phyloP scores from a whole-genome alignment of 1,140 invertebrate genomes.

The Camponotus floridanus region DNA sequence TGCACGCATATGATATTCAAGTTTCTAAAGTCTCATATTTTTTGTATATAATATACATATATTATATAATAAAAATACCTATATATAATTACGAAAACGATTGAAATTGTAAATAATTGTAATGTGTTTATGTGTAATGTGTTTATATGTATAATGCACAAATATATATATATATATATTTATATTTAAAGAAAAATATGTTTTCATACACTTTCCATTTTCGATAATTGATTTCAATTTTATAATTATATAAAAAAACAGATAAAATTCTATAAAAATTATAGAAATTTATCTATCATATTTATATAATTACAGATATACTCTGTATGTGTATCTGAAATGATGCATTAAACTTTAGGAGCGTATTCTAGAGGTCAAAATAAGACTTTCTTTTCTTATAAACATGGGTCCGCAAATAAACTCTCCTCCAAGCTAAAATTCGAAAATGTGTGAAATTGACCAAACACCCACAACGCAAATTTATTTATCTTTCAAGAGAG shows the following conservation, averaged over 20 bases:
- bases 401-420: too few relatives aligned
- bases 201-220: background rate
- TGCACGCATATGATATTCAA: background rate
- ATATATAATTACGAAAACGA: background rate
- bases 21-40: background rate
- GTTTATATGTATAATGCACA: background rate
- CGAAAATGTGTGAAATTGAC: too few relatives aligned
- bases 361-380: too few relatives aligned
- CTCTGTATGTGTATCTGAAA: too few relatives aligned
- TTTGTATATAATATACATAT: conserved; percentile 11
- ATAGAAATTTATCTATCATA: background rate
- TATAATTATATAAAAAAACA: background rate
- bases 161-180: background rate
- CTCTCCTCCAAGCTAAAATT: too few relatives aligned
- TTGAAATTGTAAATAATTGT: background rate
- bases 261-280: background rate
- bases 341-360: too few relatives aligned
- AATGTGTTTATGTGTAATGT: background rate
- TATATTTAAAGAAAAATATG: background rate
- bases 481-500: too few relatives aligned
- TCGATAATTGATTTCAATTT: background rate
- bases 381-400: too few relatives aligned
- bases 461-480: too few relatives aligned
- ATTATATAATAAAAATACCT: background rate
- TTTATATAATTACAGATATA: too few relatives aligned